Evolutionary conservation across 2,888 invertebrate species (phyloP).

Genomic region (Pterobdella sp.): DNA sequence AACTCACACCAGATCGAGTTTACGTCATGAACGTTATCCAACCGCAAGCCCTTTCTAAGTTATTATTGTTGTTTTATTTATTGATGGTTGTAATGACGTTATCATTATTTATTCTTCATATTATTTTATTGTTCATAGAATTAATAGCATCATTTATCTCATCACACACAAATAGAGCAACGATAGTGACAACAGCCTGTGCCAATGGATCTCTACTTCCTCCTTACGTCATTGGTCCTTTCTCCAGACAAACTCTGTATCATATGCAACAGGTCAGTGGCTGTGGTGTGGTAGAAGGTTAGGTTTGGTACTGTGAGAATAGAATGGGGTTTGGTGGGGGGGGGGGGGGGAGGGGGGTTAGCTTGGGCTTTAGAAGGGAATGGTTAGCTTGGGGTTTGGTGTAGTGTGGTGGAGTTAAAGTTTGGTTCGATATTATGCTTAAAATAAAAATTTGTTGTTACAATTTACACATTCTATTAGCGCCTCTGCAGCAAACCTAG

Average conservation of each 20-base stretch:
- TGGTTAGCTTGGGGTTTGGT: background rate
- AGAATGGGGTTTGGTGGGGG: background rate
- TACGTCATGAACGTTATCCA: conserved; percentile 5
- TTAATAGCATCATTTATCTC: conserved; percentile 5
- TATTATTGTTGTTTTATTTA: background rate
- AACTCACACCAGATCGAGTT: background rate
- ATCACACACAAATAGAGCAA: conserved; percentile 24
- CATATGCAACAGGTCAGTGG: conserved; percentile 17
- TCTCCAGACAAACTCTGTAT: background rate
- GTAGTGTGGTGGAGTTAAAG: background rate
- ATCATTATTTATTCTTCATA: conserved; percentile 8
- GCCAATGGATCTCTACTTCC: conserved; percentile 38
- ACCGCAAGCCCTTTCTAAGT: conserved; percentile 9
- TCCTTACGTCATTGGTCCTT: conserved; percentile 35
- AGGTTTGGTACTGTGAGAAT: background rate
- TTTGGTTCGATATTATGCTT: too few relatives aligned
- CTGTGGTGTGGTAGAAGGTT: background rate
- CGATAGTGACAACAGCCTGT: conserved; percentile 35
- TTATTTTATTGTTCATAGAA: conserved; percentile 25
- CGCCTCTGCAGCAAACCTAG: too few relatives aligned
- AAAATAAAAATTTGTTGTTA: too few relatives aligned
- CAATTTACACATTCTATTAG: too few relatives aligned
- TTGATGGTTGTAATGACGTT: conserved; percentile 15
- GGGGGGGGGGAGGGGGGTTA: background rate
- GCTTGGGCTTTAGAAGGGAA: background rate